Evolutionary conservation across 2,113 vertebrate species (phyloP).

Genomic region (Jacana jacana): DNA sequence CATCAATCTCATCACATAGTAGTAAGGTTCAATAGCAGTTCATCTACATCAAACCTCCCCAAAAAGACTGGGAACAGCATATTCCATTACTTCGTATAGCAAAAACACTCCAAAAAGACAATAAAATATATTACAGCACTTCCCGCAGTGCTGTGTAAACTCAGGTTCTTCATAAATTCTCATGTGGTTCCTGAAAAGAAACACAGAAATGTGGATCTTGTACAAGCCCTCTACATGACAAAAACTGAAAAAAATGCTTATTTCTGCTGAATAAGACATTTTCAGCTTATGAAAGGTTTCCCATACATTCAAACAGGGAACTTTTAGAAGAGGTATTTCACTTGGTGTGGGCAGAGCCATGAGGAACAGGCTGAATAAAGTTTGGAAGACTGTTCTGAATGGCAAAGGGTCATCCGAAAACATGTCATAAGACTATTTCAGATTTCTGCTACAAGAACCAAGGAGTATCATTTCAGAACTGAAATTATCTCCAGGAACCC

Average conservation of each 20-base stretch:
- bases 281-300: neutral
- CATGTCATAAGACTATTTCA: neutral
- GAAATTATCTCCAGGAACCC: neutral
- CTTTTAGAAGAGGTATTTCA: neutral
- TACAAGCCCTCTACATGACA: neutral
- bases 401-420: neutral
- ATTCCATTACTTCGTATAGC: neutral
- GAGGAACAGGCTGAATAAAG: neutral
- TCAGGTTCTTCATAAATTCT: neutral
- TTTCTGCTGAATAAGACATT: constrained; percentile 22
- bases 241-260: neutral
- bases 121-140: neutral
- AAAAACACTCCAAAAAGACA: neutral
- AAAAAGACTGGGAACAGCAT: neutral
- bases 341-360: neutral
- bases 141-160: neutral
- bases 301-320: neutral
- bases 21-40: constrained; percentile 22
- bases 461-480: neutral
- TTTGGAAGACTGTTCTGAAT: neutral
- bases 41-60: neutral
- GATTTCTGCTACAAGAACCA: neutral
- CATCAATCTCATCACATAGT: neutral
- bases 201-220: neutral
- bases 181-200: neutral